A percentile compares a stretch with the other conserved stretches of the same genome.
Evolutionary conservation across 2,797 vertebrate species (phyloP).

Genomic region (Periparus ater): DNA sequence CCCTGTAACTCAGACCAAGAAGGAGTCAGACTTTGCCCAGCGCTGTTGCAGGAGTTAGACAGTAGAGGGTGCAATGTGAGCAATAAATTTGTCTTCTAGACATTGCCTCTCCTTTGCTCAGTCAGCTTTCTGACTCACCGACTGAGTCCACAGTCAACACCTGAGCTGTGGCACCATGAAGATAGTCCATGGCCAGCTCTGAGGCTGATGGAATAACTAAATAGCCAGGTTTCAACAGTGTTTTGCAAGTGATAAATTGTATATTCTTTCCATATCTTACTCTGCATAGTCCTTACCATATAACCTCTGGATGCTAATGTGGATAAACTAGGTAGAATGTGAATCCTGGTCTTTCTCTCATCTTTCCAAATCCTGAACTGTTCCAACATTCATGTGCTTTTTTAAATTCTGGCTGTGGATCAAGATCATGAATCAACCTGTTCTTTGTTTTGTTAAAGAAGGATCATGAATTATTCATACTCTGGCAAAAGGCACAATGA

Average conservation of each 20-base stretch:
- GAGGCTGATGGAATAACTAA: neutral
- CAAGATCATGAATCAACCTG: slow-evolving; percentile 30
- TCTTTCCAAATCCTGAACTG: neutral
- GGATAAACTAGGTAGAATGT: neutral
- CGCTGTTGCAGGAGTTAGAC: slow-evolving; percentile 7
- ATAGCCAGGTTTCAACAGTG: neutral
- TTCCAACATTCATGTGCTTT: neutral
- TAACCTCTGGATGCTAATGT: neutral
- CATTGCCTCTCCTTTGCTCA: neutral
- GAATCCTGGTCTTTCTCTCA: neutral
- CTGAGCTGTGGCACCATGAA: neutral
- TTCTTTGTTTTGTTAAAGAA: slow-evolving; percentile 49
- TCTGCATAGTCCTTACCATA: neutral
- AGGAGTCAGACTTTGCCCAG: neutral
- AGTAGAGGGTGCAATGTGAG: slow-evolving; percentile 75
- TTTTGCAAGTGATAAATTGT: slow-evolving; percentile 22
- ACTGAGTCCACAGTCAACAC: neutral
- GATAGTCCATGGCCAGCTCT: neutral
- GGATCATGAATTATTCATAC: slow-evolving; percentile 61
- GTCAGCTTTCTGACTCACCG: neutral
- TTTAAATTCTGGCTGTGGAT: slow-evolving; percentile 33
- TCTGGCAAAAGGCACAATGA: slow-evolving; percentile 43
- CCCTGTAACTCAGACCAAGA: neutral
- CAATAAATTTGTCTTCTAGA: slow-evolving; percentile 3
- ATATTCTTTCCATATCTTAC: slow-evolving; percentile 3